Conservation (phyloP, 2,797 vertebrate species). For the Lithobates pipiens region DNA sequence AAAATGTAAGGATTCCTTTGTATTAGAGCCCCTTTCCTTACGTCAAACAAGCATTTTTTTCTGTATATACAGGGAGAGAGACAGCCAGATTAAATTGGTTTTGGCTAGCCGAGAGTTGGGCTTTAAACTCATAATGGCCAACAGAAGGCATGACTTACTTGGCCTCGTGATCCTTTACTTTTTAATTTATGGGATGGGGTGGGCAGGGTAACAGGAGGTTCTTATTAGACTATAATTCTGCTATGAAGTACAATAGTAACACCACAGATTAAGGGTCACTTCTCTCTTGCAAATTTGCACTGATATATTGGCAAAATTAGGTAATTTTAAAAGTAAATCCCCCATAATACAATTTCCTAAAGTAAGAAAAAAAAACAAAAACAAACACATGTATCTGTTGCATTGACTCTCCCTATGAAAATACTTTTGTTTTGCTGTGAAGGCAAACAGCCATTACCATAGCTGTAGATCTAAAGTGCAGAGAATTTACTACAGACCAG, state of each 20-base stretch:
- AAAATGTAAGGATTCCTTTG: too few species aligned
- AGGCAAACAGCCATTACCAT: not conserved
- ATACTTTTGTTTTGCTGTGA: not conserved
- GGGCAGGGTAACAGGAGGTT: too few species aligned
- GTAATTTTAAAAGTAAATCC: not conserved
- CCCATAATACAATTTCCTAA: not conserved
- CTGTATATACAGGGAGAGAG: too few species aligned
- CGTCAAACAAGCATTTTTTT: too few species aligned
- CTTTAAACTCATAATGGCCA: too few species aligned
- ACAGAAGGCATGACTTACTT: too few species aligned
- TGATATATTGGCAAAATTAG: not conserved
- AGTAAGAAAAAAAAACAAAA: not conserved
- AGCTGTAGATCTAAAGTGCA: constrained; percentile 25
- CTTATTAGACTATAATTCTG: too few species aligned
- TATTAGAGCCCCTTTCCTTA: too few species aligned
- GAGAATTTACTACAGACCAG: not conserved
- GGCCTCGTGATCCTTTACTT: too few species aligned
- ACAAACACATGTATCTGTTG: not conserved
- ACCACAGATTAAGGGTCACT: not conserved
- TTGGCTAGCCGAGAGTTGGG: too few species aligned
- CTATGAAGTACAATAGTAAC: constrained; percentile 2
- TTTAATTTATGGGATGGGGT: too few species aligned
- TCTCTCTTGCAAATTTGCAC: not conserved
- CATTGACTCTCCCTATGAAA: not conserved
- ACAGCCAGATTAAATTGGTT: too few species aligned